These are phyloP conservation scores for Leptosomus discolor DNA, from an alignment of 2,113 vertebrate genomes.

Conservation along the genomic window DNA sequence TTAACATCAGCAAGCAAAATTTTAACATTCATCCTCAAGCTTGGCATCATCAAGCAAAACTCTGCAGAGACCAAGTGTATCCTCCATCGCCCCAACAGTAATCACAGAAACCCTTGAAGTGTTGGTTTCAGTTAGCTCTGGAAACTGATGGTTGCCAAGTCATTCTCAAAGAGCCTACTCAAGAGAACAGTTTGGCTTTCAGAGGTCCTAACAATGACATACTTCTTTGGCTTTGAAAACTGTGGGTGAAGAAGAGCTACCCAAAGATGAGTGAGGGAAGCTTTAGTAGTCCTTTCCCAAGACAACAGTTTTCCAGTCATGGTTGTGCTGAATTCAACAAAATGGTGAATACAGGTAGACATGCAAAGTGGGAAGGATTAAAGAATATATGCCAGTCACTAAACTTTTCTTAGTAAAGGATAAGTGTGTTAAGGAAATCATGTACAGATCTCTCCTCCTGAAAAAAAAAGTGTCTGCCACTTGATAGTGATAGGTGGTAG, in stretches of 20 bases:
- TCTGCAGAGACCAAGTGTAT: not conserved
- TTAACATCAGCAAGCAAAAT: not conserved
- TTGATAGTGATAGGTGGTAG: not conserved
- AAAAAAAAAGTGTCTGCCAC: not conserved
- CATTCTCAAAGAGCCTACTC: not conserved
- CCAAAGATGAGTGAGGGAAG: not conserved
- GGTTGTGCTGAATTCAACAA: not conserved
- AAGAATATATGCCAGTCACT: not conserved
- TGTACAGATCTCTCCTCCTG: not conserved
- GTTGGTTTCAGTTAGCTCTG: not conserved
- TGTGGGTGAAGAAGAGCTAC: not conserved
- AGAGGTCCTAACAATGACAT: not conserved
- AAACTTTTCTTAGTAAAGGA: not conserved
- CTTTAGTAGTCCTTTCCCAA: not conserved
- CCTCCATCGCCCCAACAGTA: not conserved
- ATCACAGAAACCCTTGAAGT: not conserved
- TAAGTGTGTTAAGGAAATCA: not conserved
- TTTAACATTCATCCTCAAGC: not conserved
- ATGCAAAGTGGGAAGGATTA: not conserved
- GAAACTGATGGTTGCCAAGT: not conserved
- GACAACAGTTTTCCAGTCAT: not conserved
- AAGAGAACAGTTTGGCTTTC: not conserved
- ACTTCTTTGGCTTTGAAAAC: not conserved
- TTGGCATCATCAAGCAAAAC: not conserved
- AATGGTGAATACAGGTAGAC: not conserved